Percentiles rank a stretch among this genome's conserved stretches.
phyloP scores from a whole-genome alignment of 2,888 invertebrate genomes.

The Oscheius sp. region DNA sequence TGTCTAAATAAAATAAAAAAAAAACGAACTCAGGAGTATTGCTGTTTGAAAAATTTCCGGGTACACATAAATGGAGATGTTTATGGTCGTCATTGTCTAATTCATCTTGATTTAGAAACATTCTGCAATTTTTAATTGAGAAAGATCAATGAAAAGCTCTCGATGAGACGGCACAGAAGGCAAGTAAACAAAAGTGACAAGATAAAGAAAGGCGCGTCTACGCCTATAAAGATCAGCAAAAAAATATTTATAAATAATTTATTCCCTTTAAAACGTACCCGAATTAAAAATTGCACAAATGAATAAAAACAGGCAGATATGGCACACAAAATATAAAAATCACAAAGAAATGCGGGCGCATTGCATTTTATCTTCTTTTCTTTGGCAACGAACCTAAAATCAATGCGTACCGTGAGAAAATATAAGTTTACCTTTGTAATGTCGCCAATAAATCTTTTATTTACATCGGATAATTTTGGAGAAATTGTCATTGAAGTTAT shows the following conservation, averaged over 20 bases:
- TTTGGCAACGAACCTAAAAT: not conserved
- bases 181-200: not conserved
- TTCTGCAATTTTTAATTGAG: not conserved
- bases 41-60: not conserved
- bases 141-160: not conserved
- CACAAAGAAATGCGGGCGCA: slow-evolving; percentile 9
- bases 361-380: slow-evolving; percentile 16
- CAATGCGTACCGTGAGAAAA: not conserved
- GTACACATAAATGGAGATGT: slow-evolving; percentile 8
- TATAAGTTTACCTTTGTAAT: slow-evolving; percentile 9
- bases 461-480: not conserved
- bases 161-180: not conserved
- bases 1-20: not conserved
- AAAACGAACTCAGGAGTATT: not conserved
- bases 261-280: not conserved
- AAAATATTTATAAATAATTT: not conserved
- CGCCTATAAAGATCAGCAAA: no score
- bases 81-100: not conserved
- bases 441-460: slow-evolving; percentile 19
- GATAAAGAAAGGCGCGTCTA: no score
- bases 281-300: slow-evolving; percentile 4
- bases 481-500: not conserved
- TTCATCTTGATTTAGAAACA: slow-evolving; percentile 4
- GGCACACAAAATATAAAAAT: not conserved
- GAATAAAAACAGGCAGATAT: not conserved